Percentiles rank a stretch among this genome's conserved stretches.
Evolutionary conservation across 2,888 invertebrate genomes (phyloP).

Genomic region (Chalcis sispes): DNA sequence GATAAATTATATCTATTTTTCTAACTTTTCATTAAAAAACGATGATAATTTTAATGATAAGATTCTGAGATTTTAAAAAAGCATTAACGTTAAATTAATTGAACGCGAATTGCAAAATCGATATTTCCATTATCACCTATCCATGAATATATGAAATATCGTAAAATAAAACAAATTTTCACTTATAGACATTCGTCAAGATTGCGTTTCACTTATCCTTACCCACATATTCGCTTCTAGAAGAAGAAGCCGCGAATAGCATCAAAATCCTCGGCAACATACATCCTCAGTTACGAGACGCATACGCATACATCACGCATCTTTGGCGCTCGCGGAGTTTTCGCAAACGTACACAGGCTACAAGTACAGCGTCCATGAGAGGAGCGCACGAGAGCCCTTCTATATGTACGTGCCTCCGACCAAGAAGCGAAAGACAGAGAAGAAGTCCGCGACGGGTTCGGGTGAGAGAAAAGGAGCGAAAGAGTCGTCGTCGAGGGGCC

Average conservation of each 20-base stretch:
- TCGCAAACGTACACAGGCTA: background rate
- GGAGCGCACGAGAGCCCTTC: slow-evolving; percentile 32
- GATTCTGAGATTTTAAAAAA: no score
- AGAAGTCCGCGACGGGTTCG: slow-evolving; percentile 34
- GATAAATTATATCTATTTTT: no score
- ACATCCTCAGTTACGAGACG: background rate
- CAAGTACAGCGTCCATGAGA: slow-evolving; percentile 8
- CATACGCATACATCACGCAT: background rate
- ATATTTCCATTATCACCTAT: no score
- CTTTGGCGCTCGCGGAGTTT: background rate
- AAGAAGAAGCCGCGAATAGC: slow-evolving; percentile 33
- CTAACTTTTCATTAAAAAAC: no score
- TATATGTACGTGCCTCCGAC: slow-evolving; percentile 43
- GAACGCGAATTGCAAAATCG: no score
- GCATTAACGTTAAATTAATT: no score
- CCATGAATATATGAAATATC: no score
- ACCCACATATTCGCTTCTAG: background rate
- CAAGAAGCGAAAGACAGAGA: background rate
- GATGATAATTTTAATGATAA: no score
- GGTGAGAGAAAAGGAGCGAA: slow-evolving; percentile 37
- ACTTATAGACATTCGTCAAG: slow-evolving; percentile 54
- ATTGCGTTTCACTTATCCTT: background rate
- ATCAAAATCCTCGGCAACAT: background rate
- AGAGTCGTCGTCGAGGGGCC: slow-evolving; percentile 28
- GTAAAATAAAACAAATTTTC: no score